phyloP scores from a whole-genome alignment of 2,113 vertebrate species.

The Argyrosomus japonicus region DNA sequence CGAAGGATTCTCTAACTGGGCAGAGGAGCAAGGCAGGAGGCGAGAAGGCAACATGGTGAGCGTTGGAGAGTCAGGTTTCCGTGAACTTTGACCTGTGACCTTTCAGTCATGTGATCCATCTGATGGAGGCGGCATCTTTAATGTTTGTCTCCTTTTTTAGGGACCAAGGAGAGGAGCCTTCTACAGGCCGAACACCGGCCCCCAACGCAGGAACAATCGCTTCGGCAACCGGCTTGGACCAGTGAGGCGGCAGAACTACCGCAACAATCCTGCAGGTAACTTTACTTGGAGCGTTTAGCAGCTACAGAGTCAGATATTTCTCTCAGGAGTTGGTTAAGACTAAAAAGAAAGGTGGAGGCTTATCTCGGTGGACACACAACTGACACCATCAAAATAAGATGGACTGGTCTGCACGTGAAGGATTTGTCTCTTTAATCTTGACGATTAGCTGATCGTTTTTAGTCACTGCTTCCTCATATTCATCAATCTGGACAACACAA shows the following conservation, averaged over 20 bases:
- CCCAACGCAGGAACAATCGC: conserved; percentile 55
- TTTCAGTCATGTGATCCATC: not conserved
- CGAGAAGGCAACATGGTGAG: conserved; percentile 62
- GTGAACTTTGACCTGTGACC: accelerated
- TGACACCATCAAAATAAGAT: too few relatives aligned
- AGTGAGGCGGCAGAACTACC: conserved; percentile 50
- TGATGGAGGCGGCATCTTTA: not conserved
- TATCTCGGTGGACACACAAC: too few relatives aligned
- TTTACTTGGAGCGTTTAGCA: not conserved
- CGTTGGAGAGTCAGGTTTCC: accelerated
- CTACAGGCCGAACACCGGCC: conserved; percentile 12
- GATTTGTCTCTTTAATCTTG: too few relatives aligned
- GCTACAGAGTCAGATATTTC: not conserved
- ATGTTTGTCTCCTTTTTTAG: conserved; percentile 26
- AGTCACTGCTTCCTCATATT: too few relatives aligned
- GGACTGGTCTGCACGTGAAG: too few relatives aligned
- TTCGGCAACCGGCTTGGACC: conserved; percentile 20
- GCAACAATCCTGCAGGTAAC: conserved; percentile 58
- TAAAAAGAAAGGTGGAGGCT: too few relatives aligned
- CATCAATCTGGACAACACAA: too few relatives aligned
- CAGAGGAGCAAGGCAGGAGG: conserved; percentile 22
- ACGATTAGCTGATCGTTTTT: too few relatives aligned
- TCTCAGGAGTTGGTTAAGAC: too few relatives aligned
- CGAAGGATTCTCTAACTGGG: conserved; percentile 44
- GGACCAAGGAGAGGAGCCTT: conserved; percentile 54